Evolutionary conservation across 2,113 vertebrate genomes (phyloP).

Genomic region (Oxyura jamaicensis): DNA sequence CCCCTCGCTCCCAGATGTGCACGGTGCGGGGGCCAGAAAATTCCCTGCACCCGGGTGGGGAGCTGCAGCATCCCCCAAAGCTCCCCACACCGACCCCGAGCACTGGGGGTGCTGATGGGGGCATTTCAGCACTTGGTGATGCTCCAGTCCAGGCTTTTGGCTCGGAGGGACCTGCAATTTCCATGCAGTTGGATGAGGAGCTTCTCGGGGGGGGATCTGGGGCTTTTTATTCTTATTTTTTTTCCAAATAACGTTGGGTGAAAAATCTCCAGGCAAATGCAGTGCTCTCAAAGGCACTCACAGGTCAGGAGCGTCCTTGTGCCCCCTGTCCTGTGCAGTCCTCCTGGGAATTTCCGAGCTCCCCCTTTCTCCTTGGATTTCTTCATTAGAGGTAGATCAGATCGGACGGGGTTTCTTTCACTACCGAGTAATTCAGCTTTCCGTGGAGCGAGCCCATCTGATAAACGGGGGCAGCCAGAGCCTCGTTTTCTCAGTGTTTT

Average conservation of each 20-base stretch:
- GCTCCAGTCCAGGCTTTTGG: background rate
- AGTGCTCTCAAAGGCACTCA: background rate
- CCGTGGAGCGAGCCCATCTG: conserved; percentile 43
- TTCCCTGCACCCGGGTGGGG: background rate
- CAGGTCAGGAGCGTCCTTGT: accelerated
- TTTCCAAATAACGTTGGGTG: background rate
- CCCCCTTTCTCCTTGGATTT: background rate
- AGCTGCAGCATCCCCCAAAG: background rate
- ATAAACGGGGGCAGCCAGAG: background rate
- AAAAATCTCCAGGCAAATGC: background rate
- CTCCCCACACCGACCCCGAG: background rate
- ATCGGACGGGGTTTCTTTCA: conserved; percentile 54
- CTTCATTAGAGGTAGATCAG: conserved; percentile 43
- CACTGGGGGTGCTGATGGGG: background rate
- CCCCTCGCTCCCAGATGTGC: conserved; percentile 43
- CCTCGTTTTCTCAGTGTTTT: background rate
- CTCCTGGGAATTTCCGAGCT: background rate
- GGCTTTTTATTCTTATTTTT: background rate
- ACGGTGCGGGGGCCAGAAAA: background rate
- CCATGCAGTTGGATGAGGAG: accelerated
- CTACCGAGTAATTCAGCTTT: conserved; percentile 40
- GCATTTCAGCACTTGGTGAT: background rate
- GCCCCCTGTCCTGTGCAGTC: background rate
- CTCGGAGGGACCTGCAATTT: background rate
- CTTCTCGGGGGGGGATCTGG: background rate